Evolutionary conservation across 2,797 vertebrate species (phyloP), one percentile per base, ranked within the genome.

Genomic region (Lithobates pipiens): DNA sequence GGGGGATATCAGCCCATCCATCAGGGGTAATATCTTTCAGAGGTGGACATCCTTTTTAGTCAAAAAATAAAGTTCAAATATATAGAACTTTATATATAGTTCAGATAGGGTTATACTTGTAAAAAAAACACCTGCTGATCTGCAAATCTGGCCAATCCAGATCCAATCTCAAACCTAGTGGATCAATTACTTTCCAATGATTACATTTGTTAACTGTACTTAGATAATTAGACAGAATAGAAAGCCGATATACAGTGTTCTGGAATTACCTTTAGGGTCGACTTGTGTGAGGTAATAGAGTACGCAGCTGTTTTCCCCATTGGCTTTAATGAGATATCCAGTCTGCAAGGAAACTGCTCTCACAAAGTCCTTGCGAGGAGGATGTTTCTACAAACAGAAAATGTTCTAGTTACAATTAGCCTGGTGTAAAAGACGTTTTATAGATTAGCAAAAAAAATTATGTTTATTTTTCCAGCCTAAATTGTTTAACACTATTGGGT

Each of bases 281-380:
- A 97, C 94, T 91, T 98, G 97, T 44, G 95, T 97, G 90, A 98
- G 93, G 90, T 98, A 98, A 90, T 96, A 96, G 29, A 97, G 95
- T 23, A 94, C 88, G 77, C 95, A 96, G 89, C 94, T 91, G 2
- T 88, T 87, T 8, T 92, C 80, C 5, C 95, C 95, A 0, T 91
- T 95, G 0, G 95, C 93, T 89, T 97, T 96, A 91, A 97, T 95
- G 88, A 98, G 91, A 91, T 98, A 97, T 0, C 97, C 97, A 0
- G 97, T 98, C 89, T 96, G 93, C 89, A 98, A 94, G 11, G 96
- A 97, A 88, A 97, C 96, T 0, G 96, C 96, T 77, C 97, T 93
- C 79, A 98, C 96, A 1, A 94, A 97, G 88, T 96, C 97, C 90
- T 97, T 97, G 88, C 95, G 94, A 0, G 96, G 95, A 6, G 97